These are phyloP conservation scores for Parus major DNA, from an alignment of 2,113 vertebrate species.

Conservation along the genomic window DNA sequence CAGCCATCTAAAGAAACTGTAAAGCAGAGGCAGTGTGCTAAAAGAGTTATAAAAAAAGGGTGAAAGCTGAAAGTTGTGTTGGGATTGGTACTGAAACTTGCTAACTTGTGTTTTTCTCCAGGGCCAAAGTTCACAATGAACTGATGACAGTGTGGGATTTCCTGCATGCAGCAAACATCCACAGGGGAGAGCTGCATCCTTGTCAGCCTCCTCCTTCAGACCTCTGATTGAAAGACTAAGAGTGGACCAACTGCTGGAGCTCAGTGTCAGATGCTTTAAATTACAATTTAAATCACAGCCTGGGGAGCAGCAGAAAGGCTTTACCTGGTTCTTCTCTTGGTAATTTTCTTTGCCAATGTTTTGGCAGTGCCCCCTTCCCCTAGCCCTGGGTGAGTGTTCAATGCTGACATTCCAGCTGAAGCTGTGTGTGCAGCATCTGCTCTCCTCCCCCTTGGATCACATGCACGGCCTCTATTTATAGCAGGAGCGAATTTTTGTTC, in stretches of 20 bases:
- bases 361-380: neutral
- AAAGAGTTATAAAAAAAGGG: neutral
- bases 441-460: constrained; percentile 32
- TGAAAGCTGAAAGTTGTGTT: neutral
- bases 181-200: neutral
- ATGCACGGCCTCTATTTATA: constrained; percentile 26
- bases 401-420: neutral
- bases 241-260: neutral
- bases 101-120: neutral
- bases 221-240: rapidly evolving
- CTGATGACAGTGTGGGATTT: neutral
- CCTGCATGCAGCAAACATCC: neutral
- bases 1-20: neutral
- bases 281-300: neutral
- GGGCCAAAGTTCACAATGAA: neutral
- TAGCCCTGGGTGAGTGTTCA: neutral
- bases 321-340: neutral
- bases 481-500: neutral
- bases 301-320: neutral
- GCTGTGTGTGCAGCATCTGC: neutral
- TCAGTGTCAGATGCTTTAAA: neutral
- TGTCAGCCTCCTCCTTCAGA: neutral
- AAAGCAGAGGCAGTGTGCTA: neutral
- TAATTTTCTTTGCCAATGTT: neutral
- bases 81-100: neutral